A percentile compares a stretch with the other conserved stretches of the same genome.
phyloP scores from a whole-genome alignment of 2,113 vertebrate genomes.

The Calyptomena viridis region DNA sequence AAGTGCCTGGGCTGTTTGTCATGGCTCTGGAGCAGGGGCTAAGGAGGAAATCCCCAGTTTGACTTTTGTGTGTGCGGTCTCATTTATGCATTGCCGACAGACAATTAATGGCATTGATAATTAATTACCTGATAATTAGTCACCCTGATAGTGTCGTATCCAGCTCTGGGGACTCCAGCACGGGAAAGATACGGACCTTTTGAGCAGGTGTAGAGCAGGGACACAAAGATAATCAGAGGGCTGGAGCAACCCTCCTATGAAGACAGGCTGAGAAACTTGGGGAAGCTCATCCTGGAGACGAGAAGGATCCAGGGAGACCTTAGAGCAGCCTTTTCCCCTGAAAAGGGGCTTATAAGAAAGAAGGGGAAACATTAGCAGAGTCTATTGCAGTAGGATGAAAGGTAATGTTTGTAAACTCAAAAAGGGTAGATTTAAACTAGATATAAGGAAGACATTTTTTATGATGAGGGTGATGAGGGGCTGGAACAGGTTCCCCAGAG shows the following conservation, averaged over 20 bases:
- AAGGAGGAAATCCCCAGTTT: too few relatives aligned
- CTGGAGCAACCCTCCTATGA: neutral
- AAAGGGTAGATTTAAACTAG: neutral
- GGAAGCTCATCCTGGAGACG: neutral
- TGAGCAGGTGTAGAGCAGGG: neutral
- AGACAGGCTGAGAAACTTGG: neutral
- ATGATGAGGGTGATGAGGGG: rapidly evolving
- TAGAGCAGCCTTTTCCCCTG: neutral
- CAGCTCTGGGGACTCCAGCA: neutral
- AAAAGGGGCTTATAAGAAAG: neutral
- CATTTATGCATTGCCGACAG: too few relatives aligned
- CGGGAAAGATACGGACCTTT: neutral
- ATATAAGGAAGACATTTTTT: neutral
- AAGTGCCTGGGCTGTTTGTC: too few relatives aligned
- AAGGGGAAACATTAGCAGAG: neutral
- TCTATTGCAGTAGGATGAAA: neutral
- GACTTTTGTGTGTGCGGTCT: too few relatives aligned
- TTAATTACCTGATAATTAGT: too few relatives aligned
- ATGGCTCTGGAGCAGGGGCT: too few relatives aligned
- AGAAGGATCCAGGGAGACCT: neutral
- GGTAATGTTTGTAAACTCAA: neutral
- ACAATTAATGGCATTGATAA: too few relatives aligned
- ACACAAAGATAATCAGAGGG: neutral
- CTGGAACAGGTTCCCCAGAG: neutral
- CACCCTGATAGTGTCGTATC: too few relatives aligned